Evolutionary conservation across 1,140 invertebrate genomes (phyloP).

Genomic region (Heliothis subflexa): DNA sequence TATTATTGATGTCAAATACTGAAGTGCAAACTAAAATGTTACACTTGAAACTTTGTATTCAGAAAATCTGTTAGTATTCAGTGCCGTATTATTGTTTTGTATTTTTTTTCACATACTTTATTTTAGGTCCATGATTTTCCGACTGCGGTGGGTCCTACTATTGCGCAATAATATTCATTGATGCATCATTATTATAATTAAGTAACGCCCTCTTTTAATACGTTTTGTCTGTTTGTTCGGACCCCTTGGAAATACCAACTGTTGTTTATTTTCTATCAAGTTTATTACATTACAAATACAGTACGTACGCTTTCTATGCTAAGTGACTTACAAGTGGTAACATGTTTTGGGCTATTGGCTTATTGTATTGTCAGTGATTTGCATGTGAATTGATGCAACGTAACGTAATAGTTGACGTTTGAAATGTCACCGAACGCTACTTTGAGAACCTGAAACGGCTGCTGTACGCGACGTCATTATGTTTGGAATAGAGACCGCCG

Average conservation of each 20-base stretch:
- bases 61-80: conserved; percentile 59
- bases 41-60: conserved; percentile 55
- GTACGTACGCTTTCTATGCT: conserved; percentile 62
- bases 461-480: neutral
- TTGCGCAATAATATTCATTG: conserved; percentile 66
- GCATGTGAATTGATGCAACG: conserved; percentile 53
- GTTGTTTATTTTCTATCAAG: conserved; percentile 63
- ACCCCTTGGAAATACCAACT: conserved; percentile 53
- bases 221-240: conserved; percentile 63
- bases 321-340: conserved; percentile 58
- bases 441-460: conserved; percentile 41
- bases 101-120: conserved; percentile 39
- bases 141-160: conserved; percentile 49
- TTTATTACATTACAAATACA: conserved; percentile 59
- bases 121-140: conserved; percentile 5
- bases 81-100: conserved; percentile 49
- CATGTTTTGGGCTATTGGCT: conserved; percentile 55
- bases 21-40: conserved; percentile 20
- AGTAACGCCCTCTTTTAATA: conserved; percentile 70
- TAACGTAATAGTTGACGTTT: conserved; percentile 53
- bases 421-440: conserved; percentile 42
- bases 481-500: neutral
- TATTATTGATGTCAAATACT: conserved; percentile 43
- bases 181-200: conserved; percentile 62
- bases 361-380: conserved; percentile 60